These are phyloP conservation scores for Cottoperca gobio DNA, from an alignment of 2,797 vertebrate species.

Conservation along the genomic window DNA sequence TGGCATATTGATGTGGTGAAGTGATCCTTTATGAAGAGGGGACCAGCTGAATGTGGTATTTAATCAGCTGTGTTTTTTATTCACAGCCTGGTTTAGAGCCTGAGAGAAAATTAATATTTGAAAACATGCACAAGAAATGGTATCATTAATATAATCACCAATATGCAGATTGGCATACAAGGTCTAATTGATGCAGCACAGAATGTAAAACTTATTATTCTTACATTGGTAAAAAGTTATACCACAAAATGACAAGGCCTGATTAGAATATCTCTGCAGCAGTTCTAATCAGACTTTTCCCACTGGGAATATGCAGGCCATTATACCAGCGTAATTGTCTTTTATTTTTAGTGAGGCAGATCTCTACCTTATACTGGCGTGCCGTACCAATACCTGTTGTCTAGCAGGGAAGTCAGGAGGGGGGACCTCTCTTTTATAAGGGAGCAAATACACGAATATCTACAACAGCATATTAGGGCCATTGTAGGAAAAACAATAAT, in stretches of 20 bases:
- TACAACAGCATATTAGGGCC: too few relatives aligned
- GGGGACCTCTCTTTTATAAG: neutral
- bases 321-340: slow-evolving; percentile 85
- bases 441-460: neutral
- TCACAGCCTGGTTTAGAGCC: neutral
- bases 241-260: slow-evolving; percentile 66
- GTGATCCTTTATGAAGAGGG: slow-evolving; percentile 33
- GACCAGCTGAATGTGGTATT: slow-evolving; percentile 1
- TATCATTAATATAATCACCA: neutral
- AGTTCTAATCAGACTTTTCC: slow-evolving; percentile 83
- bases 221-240: slow-evolving; percentile 47
- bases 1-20: slow-evolving; percentile 51
- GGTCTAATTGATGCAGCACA: slow-evolving; percentile 6
- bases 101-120: neutral
- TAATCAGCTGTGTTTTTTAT: neutral
- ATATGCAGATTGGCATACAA: neutral
- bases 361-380: slow-evolving; percentile 70
- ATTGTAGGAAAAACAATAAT: too few relatives aligned
- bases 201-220: slow-evolving; percentile 41
- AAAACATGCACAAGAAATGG: neutral
- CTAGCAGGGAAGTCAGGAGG: slow-evolving; percentile 22
- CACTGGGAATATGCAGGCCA: slow-evolving; percentile 80
- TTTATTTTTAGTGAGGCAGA: slow-evolving; percentile 87
- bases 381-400: slow-evolving; percentile 49
- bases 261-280: slow-evolving; percentile 80